Base-by-base conservation (phyloP, 2,888 invertebrate species). In the Cephus runcator region DNA sequence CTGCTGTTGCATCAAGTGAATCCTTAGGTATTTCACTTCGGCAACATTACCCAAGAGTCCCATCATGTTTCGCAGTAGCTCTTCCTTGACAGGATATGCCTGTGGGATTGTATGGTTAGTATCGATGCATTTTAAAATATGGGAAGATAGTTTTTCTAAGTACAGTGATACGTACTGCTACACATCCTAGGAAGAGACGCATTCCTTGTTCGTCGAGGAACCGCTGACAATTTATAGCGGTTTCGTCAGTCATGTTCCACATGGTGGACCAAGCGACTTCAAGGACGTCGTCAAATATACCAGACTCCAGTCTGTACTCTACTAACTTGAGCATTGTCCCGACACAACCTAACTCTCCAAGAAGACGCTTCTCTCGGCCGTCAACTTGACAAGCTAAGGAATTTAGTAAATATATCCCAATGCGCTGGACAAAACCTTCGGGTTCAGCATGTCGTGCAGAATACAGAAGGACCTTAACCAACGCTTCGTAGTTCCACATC, bases 211-310 rank as follows among this genome's bases (percentile, higher is more conserved):
- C 95, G 85, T 96, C 95, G 79, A 99, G 93, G 93, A 99, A 99
- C 87, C 96, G 94, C 91, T 95, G 94, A 93, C 99, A 99, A 93
- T 99, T 99, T 85, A 95, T 94, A 73, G 98, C 97, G 15, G 98
- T 99, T 93, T 99, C 99, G 91, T 99, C 99, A 56, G 97, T 96
- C 84, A 97, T 97, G 92, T 99, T 99, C 99, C 99, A 99, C 96
- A 99, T 97, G n/a, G 98, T 98, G 79, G 98, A 98, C 99, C 99
- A 99, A 4, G 98, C 98, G 30, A 98, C 98, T 92, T 99, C 98
- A 92, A 99, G 94, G 31, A 98, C 97, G 91, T 99, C 99, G 91
- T 99, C 99, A 90, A 98, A 98, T 69, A 96, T 92, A 79, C 94
- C 94, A 69, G 95, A 93, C 79, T 94, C 94, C 80, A 98, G 93